These are phyloP conservation scores for Pollenia angustigena DNA, from an alignment of 2,888 invertebrate genomes.

Conservation along the genomic window DNA sequence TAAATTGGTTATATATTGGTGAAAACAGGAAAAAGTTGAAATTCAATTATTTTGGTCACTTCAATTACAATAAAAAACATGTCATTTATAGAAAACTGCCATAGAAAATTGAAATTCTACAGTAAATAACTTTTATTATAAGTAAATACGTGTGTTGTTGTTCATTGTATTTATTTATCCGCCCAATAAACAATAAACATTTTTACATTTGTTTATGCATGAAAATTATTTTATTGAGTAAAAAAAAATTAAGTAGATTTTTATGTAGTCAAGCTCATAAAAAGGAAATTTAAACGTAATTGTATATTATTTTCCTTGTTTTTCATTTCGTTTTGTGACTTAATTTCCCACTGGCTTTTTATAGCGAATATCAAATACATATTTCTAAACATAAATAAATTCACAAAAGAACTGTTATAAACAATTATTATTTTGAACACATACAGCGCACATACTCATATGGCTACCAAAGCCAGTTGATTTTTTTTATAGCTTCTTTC, in stretches of 20 bases:
- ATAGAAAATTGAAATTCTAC: slow-evolving; percentile 7
- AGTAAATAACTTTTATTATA: slow-evolving; percentile 5
- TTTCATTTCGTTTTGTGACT: slow-evolving; percentile 8
- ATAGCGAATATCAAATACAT: slow-evolving; percentile 11
- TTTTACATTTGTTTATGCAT: slow-evolving; percentile 14
- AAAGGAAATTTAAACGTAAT: slow-evolving; percentile 6
- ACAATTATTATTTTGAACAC: slow-evolving; percentile 18
- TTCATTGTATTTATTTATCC: neutral
- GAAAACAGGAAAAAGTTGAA: neutral
- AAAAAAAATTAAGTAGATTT: slow-evolving; percentile 35
- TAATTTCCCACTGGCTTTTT: slow-evolving; percentile 12
- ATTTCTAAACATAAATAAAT: too few relatives aligned
- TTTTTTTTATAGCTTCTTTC: neutral
- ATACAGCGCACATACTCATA: neutral
- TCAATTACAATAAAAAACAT: slow-evolving; percentile 21
- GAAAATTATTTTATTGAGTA: slow-evolving; percentile 32
- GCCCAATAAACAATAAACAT: slow-evolving; percentile 20
- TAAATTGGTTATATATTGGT: neutral
- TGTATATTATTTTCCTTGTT: neutral
- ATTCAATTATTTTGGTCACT: slow-evolving; percentile 25
- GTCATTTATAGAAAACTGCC: neutral
- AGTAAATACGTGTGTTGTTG: neutral
- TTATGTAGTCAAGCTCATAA: slow-evolving; percentile 29
- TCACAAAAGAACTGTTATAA: neutral
- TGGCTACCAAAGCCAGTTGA: too few relatives aligned